Conservation (phyloP, 2,113 vertebrate species). For the Trematomus loennbergii region DNA sequence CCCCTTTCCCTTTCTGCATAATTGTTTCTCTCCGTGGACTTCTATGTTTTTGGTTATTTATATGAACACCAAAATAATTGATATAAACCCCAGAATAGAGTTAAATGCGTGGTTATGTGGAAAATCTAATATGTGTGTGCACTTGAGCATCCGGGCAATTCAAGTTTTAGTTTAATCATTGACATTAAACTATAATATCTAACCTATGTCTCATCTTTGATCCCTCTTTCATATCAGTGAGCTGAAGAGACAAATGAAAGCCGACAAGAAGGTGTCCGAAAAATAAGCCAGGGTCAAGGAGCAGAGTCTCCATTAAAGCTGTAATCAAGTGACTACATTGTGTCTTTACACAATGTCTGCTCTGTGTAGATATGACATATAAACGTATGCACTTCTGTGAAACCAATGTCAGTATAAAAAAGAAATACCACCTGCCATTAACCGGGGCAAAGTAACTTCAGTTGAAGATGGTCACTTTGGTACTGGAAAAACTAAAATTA, state of each 20-base stretch:
- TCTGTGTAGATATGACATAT: not conserved
- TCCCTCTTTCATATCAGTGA: conserved; percentile 83
- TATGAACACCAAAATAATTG: not conserved
- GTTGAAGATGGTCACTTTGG: not conserved
- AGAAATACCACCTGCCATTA: not conserved
- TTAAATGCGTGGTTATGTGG: not conserved
- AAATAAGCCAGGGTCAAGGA: conserved; percentile 93
- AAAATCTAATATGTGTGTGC: not conserved
- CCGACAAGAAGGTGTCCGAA: conserved; percentile 93
- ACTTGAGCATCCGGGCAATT: not conserved
- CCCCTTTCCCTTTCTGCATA: conserved; percentile 16
- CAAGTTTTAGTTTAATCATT: not conserved
- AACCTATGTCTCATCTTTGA: not conserved
- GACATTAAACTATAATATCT: not conserved
- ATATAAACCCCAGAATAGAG: not conserved
- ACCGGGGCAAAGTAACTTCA: not conserved
- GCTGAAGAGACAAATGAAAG: conserved; percentile 94
- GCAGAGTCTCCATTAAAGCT: conserved; percentile 36
- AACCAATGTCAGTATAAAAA: not conserved
- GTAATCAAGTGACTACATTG: too few species aligned
- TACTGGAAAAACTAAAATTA: not conserved
- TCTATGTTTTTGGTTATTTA: not conserved
- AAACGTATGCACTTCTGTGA: not conserved
- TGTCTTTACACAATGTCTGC: too few species aligned
- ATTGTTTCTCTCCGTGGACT: not conserved